phyloP scores from a whole-genome alignment of 2,888 invertebrate genomes.

The Spisula solida region DNA sequence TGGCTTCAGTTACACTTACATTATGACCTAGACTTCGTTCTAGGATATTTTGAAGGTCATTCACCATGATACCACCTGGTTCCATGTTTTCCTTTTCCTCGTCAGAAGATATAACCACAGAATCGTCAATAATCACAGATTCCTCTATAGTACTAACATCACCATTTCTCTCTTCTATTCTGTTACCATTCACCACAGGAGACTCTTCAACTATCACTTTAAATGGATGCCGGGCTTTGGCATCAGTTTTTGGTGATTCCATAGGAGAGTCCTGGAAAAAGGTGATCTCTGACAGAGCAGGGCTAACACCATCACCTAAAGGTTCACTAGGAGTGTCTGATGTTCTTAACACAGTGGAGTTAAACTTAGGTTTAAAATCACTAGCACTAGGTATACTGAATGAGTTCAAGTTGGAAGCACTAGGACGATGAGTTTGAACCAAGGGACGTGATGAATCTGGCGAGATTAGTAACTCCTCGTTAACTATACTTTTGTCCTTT shows the following conservation, averaged over 20 bases:
- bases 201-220: conserved; percentile 53
- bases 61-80: conserved; percentile 51
- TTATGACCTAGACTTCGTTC: conserved; percentile 65
- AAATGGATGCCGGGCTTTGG: conserved; percentile 15
- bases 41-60: conserved; percentile 57
- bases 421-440: conserved; percentile 53
- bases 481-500: conserved; percentile 58
- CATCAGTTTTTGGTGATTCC: neutral
- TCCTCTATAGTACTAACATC: conserved; percentile 34
- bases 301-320: neutral
- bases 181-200: conserved; percentile 28
- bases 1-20: neutral
- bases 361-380: conserved; percentile 48
- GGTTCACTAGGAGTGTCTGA: conserved; percentile 34
- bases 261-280: conserved; percentile 19
- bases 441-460: conserved; percentile 77
- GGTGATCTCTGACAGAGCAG: neutral
- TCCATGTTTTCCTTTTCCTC: conserved; percentile 54
- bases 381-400: conserved; percentile 53
- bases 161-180: conserved; percentile 28
- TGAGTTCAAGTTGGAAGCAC: neutral
- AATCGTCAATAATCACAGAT: conserved; percentile 58
- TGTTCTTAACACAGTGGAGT: conserved; percentile 36
- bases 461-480: conserved; percentile 78
- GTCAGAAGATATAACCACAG: conserved; percentile 55